Conservation (phyloP, 2,113 vertebrate species). For the Protobothrops flavoviridis region DNA sequence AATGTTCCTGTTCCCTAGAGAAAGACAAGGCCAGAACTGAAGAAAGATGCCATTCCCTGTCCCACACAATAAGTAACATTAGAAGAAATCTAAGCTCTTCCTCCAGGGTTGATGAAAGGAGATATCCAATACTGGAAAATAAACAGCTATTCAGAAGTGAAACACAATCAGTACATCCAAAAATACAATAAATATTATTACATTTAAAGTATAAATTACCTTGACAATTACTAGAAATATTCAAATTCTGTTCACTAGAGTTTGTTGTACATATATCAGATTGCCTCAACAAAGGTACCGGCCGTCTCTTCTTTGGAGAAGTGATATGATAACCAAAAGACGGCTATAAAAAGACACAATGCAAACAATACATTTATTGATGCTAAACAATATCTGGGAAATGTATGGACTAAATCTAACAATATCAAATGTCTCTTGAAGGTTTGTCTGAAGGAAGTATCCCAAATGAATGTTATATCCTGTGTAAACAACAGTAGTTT, state of each 20-base stretch:
- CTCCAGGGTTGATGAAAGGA: neutral
- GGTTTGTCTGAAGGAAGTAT: neutral
- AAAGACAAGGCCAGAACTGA: neutral
- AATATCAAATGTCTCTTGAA: neutral
- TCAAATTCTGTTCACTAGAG: slow-evolving; percentile 60
- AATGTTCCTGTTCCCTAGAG: neutral
- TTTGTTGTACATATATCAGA: slow-evolving; percentile 66
- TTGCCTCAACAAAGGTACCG: slow-evolving; percentile 81
- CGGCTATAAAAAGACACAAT: slow-evolving; percentile 75
- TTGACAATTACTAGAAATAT: slow-evolving; percentile 65
- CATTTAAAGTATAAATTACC: slow-evolving; percentile 63
- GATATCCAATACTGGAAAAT: neutral
- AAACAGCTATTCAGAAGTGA: neutral
- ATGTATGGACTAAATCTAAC: neutral
- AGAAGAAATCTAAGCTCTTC: neutral
- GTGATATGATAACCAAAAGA: slow-evolving; percentile 95
- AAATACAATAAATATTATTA: neutral
- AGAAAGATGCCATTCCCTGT: neutral
- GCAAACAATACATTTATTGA: slow-evolving; percentile 28
- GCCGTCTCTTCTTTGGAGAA: slow-evolving; percentile 89
- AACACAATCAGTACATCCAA: neutral
- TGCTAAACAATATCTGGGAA: neutral
- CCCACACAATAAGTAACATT: neutral
- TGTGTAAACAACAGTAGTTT: neutral
- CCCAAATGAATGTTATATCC: neutral